Evolutionary conservation across 1,140 invertebrate genomes (phyloP).

Genomic region (Zeugodacus cucurbitae): DNA sequence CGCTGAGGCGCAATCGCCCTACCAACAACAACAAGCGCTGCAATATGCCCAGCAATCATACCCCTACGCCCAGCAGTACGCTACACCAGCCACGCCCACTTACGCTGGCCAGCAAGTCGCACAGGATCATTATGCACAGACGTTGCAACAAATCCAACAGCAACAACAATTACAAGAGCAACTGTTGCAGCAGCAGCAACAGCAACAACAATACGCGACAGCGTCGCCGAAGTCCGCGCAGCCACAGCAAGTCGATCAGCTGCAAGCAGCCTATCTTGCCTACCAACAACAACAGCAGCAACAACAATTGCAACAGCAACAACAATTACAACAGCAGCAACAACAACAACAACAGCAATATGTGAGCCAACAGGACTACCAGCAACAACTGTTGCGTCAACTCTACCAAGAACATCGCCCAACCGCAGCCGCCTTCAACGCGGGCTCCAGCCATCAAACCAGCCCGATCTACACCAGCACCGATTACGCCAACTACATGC

Average conservation of each 20-base stretch:
- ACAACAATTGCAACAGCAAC: constrained; percentile 49
- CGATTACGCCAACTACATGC: constrained; percentile 37
- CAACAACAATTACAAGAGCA: constrained; percentile 43
- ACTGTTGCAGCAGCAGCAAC: constrained; percentile 6
- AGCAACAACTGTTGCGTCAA: constrained; percentile 54
- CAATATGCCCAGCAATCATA: constrained; percentile 44
- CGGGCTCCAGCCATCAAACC: not conserved
- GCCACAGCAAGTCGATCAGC: constrained; percentile 49
- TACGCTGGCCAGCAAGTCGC: not conserved
- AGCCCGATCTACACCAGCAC: constrained; percentile 8
- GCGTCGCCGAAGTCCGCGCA: not conserved
- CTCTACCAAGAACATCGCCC: constrained; percentile 47
- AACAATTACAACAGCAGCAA: constrained; percentile 50
- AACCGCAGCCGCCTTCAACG: not conserved
- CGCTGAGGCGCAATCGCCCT: not conserved
- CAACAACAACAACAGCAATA: constrained; percentile 58
- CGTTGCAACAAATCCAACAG: constrained; percentile 43
- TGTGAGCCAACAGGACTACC: constrained; percentile 26
- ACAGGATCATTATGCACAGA: constrained; percentile 37
- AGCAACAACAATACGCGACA: constrained; percentile 13
- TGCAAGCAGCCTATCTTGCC: constrained; percentile 55
- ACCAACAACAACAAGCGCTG: constrained; percentile 40
- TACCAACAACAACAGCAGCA: constrained; percentile 50
- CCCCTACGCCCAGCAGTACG: not conserved
- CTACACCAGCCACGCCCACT: not conserved